These are phyloP conservation scores for Pyrgilauda ruficollis DNA, from an alignment of 2,113 vertebrate genomes.

Conservation along the genomic window DNA sequence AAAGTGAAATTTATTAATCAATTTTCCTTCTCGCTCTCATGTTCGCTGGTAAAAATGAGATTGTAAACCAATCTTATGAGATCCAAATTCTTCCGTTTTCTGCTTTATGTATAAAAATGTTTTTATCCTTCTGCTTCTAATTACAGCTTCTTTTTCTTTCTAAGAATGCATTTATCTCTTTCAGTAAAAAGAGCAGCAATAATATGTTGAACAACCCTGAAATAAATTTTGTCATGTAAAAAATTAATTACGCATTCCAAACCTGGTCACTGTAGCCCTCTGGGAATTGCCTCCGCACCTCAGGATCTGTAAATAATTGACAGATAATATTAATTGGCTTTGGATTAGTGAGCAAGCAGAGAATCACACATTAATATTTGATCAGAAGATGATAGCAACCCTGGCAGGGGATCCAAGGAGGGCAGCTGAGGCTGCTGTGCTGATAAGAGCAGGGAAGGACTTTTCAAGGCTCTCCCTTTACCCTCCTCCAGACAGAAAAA, in stretches of 20 bases:
- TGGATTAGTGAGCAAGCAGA: constrained; percentile 99
- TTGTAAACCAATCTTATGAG: background rate
- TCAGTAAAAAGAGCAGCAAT: constrained; percentile 80
- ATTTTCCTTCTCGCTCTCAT: constrained; percentile 55
- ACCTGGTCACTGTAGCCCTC: constrained; percentile 97
- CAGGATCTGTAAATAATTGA: constrained; percentile 99
- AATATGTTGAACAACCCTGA: constrained; percentile 82
- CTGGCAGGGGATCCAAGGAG: constrained; percentile 94
- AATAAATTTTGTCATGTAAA: constrained; percentile 85
- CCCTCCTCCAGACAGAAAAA: constrained; percentile 79
- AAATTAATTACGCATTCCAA: constrained; percentile 99
- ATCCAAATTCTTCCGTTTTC: constrained; percentile 51
- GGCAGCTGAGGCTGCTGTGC: constrained; percentile 95
- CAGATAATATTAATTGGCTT: constrained; percentile 99
- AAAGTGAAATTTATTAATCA: constrained; percentile 59
- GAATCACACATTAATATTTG: constrained; percentile 99
- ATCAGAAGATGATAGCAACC: constrained; percentile 99
- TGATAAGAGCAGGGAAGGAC: constrained; percentile 91
- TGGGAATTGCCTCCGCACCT: constrained; percentile 98
- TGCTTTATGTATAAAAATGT: constrained; percentile 35
- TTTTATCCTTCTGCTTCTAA: constrained; percentile 73
- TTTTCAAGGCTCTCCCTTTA: constrained; percentile 80
- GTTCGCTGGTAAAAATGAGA: constrained; percentile 17
- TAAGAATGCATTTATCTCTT: constrained; percentile 79
- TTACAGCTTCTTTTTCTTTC: constrained; percentile 72